Evolutionary conservation across 2,113 vertebrate species (phyloP), one percentile per base, ranked within the genome.

Genomic region (Syrrhaptes paradoxus): DNA sequence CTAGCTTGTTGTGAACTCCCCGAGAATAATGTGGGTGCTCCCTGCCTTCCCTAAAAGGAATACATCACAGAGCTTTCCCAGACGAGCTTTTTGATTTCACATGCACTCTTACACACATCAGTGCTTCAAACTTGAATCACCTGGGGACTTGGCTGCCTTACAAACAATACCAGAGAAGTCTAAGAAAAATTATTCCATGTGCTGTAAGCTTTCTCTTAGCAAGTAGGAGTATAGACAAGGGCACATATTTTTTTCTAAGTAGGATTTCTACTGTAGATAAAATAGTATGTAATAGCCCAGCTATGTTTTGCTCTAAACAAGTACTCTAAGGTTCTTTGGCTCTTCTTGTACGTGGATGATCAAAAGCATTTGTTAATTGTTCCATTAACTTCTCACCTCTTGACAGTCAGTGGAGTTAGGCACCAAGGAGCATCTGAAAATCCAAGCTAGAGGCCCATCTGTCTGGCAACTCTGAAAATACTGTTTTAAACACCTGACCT

Each of bases 41-140:
- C 57, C 52, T 76, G 17, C 25, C 25, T 80, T 73, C 13, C 36
- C 38, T 18, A 9, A 85, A 84, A 89, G 52, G 49, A 31, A 76
- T 13, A 29, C 9, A 14, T 61, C 4, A 26, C 13, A 74, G 89
- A 95, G 59, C 70, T 93, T 59, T 92, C 34, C 6, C 4, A 75
- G 45, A 65, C 24, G 78, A 88, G 55, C 25, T 83, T 24, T 96
- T 90, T 92, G 76, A 95, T 94, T 94, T 93, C 85, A 83, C 70
- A 90, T 68, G 59, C 48, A 43, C 78, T 87, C 48, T 78, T 85
- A 79, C 14, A 87, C 43, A 86, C 46, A 77, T 81, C 86, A 95
- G 36, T 85, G 76, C 82, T 93, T 89, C 55, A 87, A 72, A 87
- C 89, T 67, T 65, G 57, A 91, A 84, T 93, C 63, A 91, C 31